phyloP scores from a whole-genome alignment of 2,797 vertebrate species.

The Pseudochirops corinnae region DNA sequence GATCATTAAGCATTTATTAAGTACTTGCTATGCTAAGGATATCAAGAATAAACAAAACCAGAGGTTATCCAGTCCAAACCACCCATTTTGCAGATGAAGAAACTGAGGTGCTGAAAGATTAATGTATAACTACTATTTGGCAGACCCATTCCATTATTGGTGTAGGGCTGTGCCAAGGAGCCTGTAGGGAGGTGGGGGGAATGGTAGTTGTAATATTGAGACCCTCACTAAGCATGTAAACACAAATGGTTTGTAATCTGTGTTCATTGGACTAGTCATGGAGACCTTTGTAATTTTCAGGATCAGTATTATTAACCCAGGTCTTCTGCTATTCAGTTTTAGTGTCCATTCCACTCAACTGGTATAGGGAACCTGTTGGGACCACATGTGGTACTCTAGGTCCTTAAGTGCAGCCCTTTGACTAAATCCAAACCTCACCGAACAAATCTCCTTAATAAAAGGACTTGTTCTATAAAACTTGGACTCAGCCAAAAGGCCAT shows the following conservation, averaged over 20 bases:
- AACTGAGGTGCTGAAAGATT: not conserved
- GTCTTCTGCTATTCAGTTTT: not conserved
- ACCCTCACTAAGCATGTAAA: not conserved
- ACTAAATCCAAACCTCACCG: too few species aligned
- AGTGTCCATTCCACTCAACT: not conserved
- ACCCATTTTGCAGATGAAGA: not conserved
- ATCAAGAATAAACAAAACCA: not conserved
- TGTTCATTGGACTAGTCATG: not conserved
- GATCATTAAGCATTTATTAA: not conserved
- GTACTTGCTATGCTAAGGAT: not conserved
- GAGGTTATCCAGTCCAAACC: not conserved
- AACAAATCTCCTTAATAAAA: too few species aligned
- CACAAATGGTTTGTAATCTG: not conserved
- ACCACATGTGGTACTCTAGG: too few species aligned
- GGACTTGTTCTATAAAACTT: too few species aligned
- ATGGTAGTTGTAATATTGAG: not conserved
- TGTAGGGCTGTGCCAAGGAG: not conserved
- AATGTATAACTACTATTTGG: not conserved
- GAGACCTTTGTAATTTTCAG: not conserved
- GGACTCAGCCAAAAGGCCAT: too few species aligned
- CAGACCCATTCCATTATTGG: not conserved
- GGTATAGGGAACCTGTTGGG: too few species aligned
- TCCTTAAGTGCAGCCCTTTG: too few species aligned
- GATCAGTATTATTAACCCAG: not conserved
- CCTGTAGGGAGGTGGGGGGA: not conserved